Evolutionary conservation across 2,113 vertebrate genomes (phyloP).

Genomic region (Pseudorhombus dupliciocellatus): DNA sequence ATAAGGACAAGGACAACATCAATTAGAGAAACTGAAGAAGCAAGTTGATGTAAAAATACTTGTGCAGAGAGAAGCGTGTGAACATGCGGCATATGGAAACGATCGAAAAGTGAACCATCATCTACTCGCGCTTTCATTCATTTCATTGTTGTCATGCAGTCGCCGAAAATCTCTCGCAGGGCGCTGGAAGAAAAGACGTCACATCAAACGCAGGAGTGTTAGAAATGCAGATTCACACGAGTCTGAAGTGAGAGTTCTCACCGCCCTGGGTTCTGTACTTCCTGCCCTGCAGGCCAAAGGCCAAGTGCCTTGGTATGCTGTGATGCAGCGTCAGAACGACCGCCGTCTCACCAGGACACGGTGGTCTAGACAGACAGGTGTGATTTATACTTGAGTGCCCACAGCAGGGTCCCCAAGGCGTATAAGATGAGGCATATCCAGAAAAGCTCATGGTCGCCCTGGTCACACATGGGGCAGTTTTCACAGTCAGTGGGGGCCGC

Average conservation of each 20-base stretch:
- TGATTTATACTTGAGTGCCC: conserved; percentile 53
- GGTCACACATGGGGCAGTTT: conserved; percentile 58
- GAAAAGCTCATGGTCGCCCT: conserved; percentile 16
- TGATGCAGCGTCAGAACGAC: conserved; percentile 36
- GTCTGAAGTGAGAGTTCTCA: conserved; percentile 3
- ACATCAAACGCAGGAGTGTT: conserved; percentile 9
- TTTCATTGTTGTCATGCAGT: neutral
- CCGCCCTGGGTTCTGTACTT: conserved; percentile 18
- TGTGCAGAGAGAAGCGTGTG: too few species aligned
- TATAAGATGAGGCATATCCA: conserved; percentile 18
- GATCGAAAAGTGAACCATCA: too few species aligned
- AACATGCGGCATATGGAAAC: too few species aligned
- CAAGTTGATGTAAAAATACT: too few species aligned
- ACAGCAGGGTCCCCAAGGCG: conserved; percentile 30
- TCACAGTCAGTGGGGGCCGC: conserved; percentile 45
- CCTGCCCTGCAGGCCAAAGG: conserved; percentile 53
- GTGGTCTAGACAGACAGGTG: conserved; percentile 25
- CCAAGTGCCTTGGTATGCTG: conserved; percentile 43
- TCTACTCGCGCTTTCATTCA: neutral
- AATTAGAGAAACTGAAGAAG: too few species aligned
- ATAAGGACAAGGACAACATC: too few species aligned
- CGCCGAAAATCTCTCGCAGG: neutral
- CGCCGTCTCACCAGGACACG: conserved; percentile 7
- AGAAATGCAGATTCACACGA: neutral
- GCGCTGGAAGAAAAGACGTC: neutral